Percentiles rank a stretch among this genome's conserved stretches.
phyloP scores from a whole-genome alignment of 2,888 invertebrate species.

The Labia minor region DNA sequence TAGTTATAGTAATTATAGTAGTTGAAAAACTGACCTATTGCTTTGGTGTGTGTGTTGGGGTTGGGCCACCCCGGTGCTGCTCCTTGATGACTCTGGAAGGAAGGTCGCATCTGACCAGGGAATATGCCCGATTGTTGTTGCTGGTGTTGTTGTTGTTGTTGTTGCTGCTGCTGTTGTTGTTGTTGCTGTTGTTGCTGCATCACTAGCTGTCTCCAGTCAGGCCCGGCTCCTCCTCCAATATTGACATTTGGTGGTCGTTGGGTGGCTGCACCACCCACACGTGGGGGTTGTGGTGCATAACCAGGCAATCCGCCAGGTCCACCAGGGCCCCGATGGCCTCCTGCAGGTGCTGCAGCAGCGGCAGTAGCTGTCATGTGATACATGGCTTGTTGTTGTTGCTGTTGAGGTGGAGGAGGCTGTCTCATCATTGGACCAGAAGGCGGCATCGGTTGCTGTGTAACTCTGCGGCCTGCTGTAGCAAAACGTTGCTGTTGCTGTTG shows the following conservation, averaged over 20 bases:
- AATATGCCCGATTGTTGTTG: conserved; percentile 31
- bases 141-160: conserved; percentile 47
- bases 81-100: conserved; percentile 39
- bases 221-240: conserved; percentile 42
- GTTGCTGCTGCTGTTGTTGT: conserved; percentile 42
- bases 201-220: conserved; percentile 52
- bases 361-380: not conserved
- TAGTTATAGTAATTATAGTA: too few species aligned
- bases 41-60: not conserved
- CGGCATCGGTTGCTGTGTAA: conserved; percentile 59
- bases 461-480: conserved; percentile 38
- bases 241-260: conserved; percentile 51
- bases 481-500: conserved; percentile 22
- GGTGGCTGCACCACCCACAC: conserved; percentile 37
- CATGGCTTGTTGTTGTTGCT: conserved; percentile 37
- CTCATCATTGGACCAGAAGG: conserved; percentile 62
- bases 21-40: not conserved
- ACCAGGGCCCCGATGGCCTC: conserved; percentile 17
- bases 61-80: conserved; percentile 36
- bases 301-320: conserved; percentile 17
- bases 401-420: conserved; percentile 37
- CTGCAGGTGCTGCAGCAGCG: conserved; percentile 1
- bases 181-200: conserved; percentile 40
- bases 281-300: not conserved
- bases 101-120: conserved; percentile 41